These are phyloP conservation scores for Ectobius pallidus DNA, from an alignment of 2,888 invertebrate species.

Conservation along the genomic window DNA sequence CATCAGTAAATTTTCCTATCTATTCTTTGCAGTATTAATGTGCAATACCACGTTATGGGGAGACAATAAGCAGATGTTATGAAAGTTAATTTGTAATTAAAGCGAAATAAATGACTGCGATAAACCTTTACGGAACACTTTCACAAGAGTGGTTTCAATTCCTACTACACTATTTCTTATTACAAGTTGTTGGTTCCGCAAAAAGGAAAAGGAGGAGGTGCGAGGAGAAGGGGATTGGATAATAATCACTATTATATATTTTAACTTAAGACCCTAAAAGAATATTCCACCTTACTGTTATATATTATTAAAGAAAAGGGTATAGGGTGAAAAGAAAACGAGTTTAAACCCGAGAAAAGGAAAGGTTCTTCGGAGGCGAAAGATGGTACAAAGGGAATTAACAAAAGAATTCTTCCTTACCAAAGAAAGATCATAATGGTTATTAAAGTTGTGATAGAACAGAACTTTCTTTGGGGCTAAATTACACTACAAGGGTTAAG, in stretches of 20 bases:
- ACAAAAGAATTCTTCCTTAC: constrained; percentile 15
- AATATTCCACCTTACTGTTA: constrained; percentile 1
- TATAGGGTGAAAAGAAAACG: neutral
- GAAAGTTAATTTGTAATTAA: constrained; percentile 35
- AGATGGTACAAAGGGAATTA: constrained; percentile 15
- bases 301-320: constrained; percentile 23
- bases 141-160: neutral
- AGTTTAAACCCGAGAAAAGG: neutral
- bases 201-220: too few species aligned
- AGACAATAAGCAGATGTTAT: constrained; percentile 29
- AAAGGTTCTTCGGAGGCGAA: neutral
- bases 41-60: neutral
- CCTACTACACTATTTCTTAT: neutral
- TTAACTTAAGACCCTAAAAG: constrained; percentile 21
- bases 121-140: constrained; percentile 22
- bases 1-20: constrained; percentile 30
- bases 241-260: constrained; percentile 31
- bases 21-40: constrained; percentile 13
- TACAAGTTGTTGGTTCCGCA: neutral
- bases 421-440: neutral
- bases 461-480: constrained; percentile 10
- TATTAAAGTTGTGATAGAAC: constrained; percentile 13
- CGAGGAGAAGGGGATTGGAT: neutral
- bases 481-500: neutral
- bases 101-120: constrained; percentile 33